A percentile compares a stretch with the other conserved stretches of the same genome.
Conservation (phyloP, 2,888 invertebrate genomes). For the Polyommatus iphigenia region DNA sequence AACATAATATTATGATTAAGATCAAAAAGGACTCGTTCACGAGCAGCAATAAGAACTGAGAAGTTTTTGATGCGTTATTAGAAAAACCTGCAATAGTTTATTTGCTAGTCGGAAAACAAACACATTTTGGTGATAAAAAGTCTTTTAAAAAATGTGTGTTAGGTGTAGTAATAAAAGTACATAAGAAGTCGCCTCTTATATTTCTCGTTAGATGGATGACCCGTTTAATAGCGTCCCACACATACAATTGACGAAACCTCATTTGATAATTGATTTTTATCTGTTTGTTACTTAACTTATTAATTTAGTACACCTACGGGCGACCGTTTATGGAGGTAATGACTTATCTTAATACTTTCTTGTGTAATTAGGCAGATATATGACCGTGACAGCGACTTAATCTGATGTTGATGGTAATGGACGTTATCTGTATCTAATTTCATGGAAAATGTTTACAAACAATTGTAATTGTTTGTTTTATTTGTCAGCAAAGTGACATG, state of each 20-base stretch:
- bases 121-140: too few relatives aligned
- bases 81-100: too few relatives aligned
- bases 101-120: too few relatives aligned
- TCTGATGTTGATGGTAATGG: not conserved
- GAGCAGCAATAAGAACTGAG: too few relatives aligned
- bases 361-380: slow-evolving; percentile 9
- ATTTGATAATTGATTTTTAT: slow-evolving; percentile 5
- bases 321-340: not conserved
- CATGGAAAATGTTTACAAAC: not conserved
- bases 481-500: not conserved
- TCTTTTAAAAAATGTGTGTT: too few relatives aligned
- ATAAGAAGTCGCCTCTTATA: not conserved
- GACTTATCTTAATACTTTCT: not conserved
- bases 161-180: not conserved
- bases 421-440: not conserved
- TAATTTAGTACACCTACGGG: slow-evolving; percentile 15
- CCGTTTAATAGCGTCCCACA: not conserved
- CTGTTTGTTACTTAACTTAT: slow-evolving; percentile 10
- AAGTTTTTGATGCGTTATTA: too few relatives aligned
- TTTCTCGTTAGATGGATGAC: not conserved
- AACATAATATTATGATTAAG: too few relatives aligned
- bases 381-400: not conserved
- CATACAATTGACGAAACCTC: slow-evolving; percentile 7
- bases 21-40: too few relatives aligned
- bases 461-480: not conserved